Evolutionary conservation across 2,113 vertebrate genomes (phyloP).

Genomic region (Genyomyrus donnyi): DNA sequence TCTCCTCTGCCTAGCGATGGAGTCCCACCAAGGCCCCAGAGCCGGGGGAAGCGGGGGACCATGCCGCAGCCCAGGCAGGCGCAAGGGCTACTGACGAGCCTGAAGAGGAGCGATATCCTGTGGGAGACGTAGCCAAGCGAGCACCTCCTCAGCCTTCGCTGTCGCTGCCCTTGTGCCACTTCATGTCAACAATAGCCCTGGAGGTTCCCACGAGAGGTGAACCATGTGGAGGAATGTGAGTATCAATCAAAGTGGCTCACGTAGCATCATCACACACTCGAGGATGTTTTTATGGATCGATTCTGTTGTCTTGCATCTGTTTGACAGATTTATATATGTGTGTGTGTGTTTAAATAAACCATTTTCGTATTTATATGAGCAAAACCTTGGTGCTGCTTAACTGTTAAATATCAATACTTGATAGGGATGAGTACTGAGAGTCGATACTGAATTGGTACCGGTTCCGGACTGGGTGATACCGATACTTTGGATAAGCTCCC

Average conservation of each 20-base stretch:
- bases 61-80: slow-evolving; percentile 64
- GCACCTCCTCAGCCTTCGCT: background rate
- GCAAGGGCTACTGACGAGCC: slow-evolving; percentile 65
- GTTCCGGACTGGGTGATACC: no score
- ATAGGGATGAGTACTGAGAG: background rate
- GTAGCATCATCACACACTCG: background rate
- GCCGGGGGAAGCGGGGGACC: slow-evolving; percentile 48
- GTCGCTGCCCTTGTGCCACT: background rate
- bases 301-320: background rate
- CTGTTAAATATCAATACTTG: background rate
- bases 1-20: slow-evolving; percentile 40
- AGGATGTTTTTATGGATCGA: background rate
- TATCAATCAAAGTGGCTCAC: background rate
- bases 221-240: background rate
- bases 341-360: background rate
- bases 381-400: background rate
- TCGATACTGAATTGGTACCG: no score
- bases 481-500: no score
- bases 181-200: background rate
- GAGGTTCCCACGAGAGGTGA: background rate
- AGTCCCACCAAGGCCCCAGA: slow-evolving; percentile 35
- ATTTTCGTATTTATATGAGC: background rate
- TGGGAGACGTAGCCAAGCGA: slow-evolving; percentile 64
- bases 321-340: background rate
- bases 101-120: slow-evolving; percentile 65